Percentiles rank a stretch among this genome's conserved stretches.
Evolutionary conservation across 2,797 vertebrate genomes (phyloP).

Genomic region (Enteromius afrohamiltoni): DNA sequence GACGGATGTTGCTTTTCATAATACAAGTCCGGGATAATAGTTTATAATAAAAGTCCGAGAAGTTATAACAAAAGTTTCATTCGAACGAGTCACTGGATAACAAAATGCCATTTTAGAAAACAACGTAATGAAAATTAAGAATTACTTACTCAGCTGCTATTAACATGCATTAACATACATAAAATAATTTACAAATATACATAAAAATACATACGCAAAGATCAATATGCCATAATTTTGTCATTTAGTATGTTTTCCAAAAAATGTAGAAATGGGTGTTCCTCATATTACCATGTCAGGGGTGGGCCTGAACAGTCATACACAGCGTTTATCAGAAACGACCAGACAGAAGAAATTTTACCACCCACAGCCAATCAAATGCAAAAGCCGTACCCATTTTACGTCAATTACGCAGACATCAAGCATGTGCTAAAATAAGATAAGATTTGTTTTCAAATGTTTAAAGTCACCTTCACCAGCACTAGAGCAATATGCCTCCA

Average conservation of each 20-base stretch:
- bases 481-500: conserved; percentile 13
- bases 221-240: neutral
- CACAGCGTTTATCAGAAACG: conserved; percentile 69
- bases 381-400: conserved; percentile 35
- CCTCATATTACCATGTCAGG: conserved; percentile 27
- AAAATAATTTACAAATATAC: too few species aligned
- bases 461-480: neutral
- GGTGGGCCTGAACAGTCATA: conserved; percentile 28
- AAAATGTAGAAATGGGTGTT: neutral
- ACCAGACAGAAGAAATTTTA: conserved; percentile 60
- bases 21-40: neutral
- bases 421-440: conserved; percentile 52
- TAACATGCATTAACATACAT: too few species aligned
- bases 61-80: neutral
- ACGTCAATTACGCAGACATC: conserved; percentile 23
- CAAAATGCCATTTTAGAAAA: neutral
- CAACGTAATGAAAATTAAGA: neutral
- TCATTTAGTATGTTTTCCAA: neutral
- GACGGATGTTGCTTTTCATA: neutral
- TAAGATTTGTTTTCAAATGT: conserved; percentile 54
- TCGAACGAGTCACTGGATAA: neutral
- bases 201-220: neutral
- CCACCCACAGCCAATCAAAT: conserved; percentile 59
- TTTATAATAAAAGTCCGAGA: neutral
- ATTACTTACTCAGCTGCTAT: too few species aligned